Base-by-base conservation (phyloP, 2,797 vertebrate genomes). In the Manis javanica region DNA sequence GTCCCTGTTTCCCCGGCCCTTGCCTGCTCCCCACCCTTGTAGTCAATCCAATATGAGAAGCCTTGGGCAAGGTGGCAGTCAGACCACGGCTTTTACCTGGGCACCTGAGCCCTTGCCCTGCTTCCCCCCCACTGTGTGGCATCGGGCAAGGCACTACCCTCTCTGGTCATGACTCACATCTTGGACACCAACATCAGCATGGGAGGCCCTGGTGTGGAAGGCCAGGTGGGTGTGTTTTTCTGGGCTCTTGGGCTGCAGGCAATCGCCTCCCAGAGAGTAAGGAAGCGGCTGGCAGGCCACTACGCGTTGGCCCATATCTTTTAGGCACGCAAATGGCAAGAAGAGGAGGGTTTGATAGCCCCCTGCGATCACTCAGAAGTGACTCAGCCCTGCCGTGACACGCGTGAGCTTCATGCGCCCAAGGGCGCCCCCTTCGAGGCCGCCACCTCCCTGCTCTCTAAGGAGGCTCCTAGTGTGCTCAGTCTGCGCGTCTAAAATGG, bases 301-400 rank as follows among this genome's bases (percentile, higher is more conserved):
- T 97, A 95, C 91, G 85, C 31, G 3, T 57, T 34, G 15, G 63
- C 81, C 79, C 97, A 89, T 83, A 94, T 92, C 66, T 90, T 26
- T 93, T 77, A 97, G 95, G 83, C 66, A 75, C 1, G 68, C 59
- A 1, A 46, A 51, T 0, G 2, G 14, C 14, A 74, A 68, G 81
- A 51, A 2, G 5, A 29, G n/a, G 42, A 11, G 24, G 34, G 9
- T 31, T 15, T 13, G 42, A 23, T 7, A 5, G 3, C n/a, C 78
- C 15, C 0, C 68, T 13, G 26, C 2, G 4, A 7, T 7, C 15
- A 16, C 64, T 69, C 29, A 2, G 57, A 13, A 5, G 1, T 1
- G 1, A 5, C 53, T 69, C 72, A 34, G 0, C 9, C 13, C 74
- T 49, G 34, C 15, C 7, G 0, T 1, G 37, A 24, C 5, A 1